Base-by-base conservation (phyloP, 2,113 vertebrate genomes). In the Phylloscopus whistleri region DNA sequence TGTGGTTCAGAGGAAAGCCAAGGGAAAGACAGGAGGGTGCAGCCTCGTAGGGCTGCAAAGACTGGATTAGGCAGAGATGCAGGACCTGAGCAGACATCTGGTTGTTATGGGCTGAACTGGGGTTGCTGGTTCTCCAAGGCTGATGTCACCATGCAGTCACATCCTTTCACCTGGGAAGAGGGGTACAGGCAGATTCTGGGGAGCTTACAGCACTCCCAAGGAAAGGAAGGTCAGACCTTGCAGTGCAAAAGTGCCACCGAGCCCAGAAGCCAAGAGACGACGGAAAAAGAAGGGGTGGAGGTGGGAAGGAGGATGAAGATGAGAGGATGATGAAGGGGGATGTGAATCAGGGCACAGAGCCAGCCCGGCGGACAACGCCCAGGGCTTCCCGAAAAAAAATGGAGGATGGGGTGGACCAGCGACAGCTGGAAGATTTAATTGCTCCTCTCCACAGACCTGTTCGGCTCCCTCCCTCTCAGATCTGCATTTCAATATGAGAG, bases 401-500 rank as follows among this genome's bases (percentile, higher is more conserved):
- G 10, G 86, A 93, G 94, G 93, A 96, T 85, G 89, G 92, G 95
- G 95, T 93, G 95, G 94, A 89, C 91, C 75, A 97, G 97, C 95
- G 97, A 97, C 97, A 98, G 97, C 98, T 98, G 97, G 95, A 96
- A 97, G 97, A 96, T 98, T 98, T 98, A 98, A 98, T 98, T 98
- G 97, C 97, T 98, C 95, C 97, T 98, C 95, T 96, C 96, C 77
- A 52, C 93, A 97, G 96, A 94, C 74, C 95, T 96, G 96, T 95
- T 94, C 66, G 13, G 93, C 96, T 97, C 97, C 97, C 97, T 97
- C 96, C 97, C 95, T 95, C 96, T 94, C 87, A 31, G 95, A 98
- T 98, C 97, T 98, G 98, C 97, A 98, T 98, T 98, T 98, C 98
- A 98, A 98, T 98, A 97, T 97, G 97, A 97, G 97, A 96, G 97